A percentile compares a stretch with the other conserved stretches of the same genome.
These are phyloP conservation scores for Cyprinodon variegatus DNA, from an alignment of 2,113 vertebrate genomes.

Conservation along the genomic window DNA sequence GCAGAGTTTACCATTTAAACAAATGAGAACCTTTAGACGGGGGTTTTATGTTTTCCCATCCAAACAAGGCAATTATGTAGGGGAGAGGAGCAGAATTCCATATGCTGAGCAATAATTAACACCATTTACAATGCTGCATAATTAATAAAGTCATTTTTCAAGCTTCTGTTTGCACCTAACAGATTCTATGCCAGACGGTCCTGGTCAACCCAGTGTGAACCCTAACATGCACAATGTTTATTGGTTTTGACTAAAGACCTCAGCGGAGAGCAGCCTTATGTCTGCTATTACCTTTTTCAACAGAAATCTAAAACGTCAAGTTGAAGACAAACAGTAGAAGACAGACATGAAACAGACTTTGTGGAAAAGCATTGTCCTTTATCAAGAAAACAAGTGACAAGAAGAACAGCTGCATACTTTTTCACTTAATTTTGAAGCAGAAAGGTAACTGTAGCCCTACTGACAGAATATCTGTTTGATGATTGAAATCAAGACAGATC, in stretches of 20 bases:
- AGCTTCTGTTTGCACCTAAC: slow-evolving; percentile 21
- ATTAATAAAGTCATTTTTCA: slow-evolving; percentile 48
- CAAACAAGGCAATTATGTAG: slow-evolving; percentile 12
- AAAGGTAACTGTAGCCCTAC: slow-evolving; percentile 24
- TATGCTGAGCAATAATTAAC: slow-evolving; percentile 25
- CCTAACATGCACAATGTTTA: slow-evolving; percentile 10
- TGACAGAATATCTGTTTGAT: slow-evolving; percentile 63
- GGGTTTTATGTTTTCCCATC: neutral
- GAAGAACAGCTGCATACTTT: slow-evolving; percentile 13
- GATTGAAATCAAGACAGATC: slow-evolving; percentile 62
- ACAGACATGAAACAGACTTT: slow-evolving; percentile 31
- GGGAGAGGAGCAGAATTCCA: slow-evolving; percentile 29
- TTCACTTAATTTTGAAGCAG: slow-evolving; percentile 18
- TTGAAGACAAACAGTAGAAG: slow-evolving; percentile 44
- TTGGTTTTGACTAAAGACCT: slow-evolving; percentile 28
- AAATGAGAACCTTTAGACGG: slow-evolving; percentile 15
- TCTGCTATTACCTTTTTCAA: slow-evolving; percentile 20
- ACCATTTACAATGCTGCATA: slow-evolving; percentile 25
- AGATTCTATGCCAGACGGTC: slow-evolving; percentile 47
- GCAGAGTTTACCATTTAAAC: neutral
- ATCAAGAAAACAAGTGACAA: slow-evolving; percentile 5
- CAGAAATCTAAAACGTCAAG: slow-evolving; percentile 14
- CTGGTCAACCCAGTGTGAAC: slow-evolving; percentile 25
- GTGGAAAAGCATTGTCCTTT: slow-evolving; percentile 28
- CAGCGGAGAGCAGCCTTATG: slow-evolving; percentile 31